These are phyloP conservation scores for Archilochus colubris DNA, from an alignment of 2,113 vertebrate species.

Conservation along the genomic window DNA sequence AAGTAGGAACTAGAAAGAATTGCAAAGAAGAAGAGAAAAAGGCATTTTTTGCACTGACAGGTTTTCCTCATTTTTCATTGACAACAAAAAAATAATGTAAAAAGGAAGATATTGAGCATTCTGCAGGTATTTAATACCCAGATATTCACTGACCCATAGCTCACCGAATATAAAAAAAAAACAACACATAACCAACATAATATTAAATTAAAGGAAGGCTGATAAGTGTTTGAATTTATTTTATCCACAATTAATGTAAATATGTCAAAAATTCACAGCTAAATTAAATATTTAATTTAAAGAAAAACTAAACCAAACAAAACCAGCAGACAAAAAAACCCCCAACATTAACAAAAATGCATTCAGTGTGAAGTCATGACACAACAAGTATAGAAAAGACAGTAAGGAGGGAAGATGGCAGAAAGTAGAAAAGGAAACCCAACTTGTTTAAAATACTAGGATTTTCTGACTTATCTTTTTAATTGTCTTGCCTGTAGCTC, in stretches of 20 bases:
- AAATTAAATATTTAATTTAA: background rate
- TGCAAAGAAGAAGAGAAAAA: background rate
- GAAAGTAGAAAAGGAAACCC: background rate
- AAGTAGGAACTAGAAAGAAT: background rate
- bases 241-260: background rate
- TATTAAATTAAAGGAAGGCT: background rate
- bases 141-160: background rate
- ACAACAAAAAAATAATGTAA: background rate
- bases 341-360: background rate
- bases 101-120: background rate
- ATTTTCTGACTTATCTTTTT: background rate
- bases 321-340: background rate
- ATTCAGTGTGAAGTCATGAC: background rate
- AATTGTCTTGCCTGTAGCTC: background rate
- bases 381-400: background rate
- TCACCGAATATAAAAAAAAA: background rate
- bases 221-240: background rate
- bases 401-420: background rate
- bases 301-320: background rate
- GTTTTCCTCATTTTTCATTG: background rate
- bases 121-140: background rate
- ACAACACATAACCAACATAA: background rate
- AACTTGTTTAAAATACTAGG: background rate
- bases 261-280: background rate
- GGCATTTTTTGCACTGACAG: background rate